A percentile compares a stretch with the other conserved stretches of the same genome.
Evolutionary conservation across 2,888 invertebrate genomes (phyloP).

Genomic region (Isotomurus palustris): DNA sequence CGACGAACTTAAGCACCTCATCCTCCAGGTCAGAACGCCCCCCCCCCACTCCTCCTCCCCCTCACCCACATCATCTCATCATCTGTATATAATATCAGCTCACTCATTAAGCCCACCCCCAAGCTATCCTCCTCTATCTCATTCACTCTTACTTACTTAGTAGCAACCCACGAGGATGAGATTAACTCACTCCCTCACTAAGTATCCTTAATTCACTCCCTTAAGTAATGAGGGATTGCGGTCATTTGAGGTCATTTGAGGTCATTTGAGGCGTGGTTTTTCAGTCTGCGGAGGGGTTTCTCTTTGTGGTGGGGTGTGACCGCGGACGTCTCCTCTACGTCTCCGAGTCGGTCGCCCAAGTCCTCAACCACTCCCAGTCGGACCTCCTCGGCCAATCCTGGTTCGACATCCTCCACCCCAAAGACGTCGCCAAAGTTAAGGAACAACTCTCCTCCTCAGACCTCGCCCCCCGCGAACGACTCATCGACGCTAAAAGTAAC

Average conservation of each 20-base stretch:
- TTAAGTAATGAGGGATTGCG: no score
- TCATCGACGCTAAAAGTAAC: conserved; percentile 89
- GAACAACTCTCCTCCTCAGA: conserved; percentile 89
- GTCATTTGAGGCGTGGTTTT: conserved; percentile 47
- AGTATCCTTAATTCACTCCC: no score
- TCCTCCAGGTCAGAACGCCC: conserved; percentile 67
- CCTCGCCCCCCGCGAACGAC: conserved; percentile 76
- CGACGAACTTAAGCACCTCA: conserved; percentile 77
- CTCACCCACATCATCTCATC: no score
- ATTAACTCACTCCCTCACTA: no score
- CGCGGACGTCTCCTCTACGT: conserved; percentile 83
- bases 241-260: no score
- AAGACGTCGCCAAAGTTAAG: conserved; percentile 90
- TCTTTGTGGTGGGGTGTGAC: conserved; percentile 90
- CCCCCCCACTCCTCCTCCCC: no score
- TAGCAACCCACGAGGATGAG: no score
- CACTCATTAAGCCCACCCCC: no score
- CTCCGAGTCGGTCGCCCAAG: conserved; percentile 77
- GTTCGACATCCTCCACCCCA: conserved; percentile 91
- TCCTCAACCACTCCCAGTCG: conserved; percentile 76
- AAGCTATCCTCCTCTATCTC: no score
- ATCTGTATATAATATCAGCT: no score
- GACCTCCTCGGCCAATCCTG: conserved; percentile 87
- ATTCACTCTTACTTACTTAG: no score
- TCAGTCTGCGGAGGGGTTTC: conserved; percentile 81